These are phyloP conservation scores for Mylabris phalerata DNA, from an alignment of 1,140 invertebrate species.

Conservation along the genomic window DNA sequence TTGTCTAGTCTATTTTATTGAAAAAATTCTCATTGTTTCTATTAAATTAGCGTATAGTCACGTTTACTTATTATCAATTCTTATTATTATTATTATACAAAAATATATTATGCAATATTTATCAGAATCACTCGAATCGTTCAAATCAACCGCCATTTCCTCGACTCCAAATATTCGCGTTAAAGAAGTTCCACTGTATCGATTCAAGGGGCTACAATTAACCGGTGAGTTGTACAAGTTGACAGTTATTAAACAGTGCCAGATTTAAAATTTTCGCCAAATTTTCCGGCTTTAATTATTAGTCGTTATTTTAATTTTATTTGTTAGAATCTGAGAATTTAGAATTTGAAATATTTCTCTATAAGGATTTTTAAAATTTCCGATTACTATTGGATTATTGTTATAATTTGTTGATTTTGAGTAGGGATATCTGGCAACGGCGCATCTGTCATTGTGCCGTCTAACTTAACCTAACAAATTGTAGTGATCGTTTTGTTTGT, in stretches of 20 bases:
- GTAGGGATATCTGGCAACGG: not conserved
- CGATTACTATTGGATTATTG: too few species aligned
- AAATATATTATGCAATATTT: conserved; percentile 21
- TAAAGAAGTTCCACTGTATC: too few species aligned
- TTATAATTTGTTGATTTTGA: too few species aligned
- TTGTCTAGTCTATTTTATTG: conserved; percentile 30
- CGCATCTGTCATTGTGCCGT: not conserved
- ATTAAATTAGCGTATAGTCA: conserved; percentile 20
- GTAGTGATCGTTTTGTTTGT: not conserved
- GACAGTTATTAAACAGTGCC: too few species aligned
- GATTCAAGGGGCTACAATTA: too few species aligned
- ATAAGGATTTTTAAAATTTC: too few species aligned
- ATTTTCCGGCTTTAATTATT: too few species aligned
- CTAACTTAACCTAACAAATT: not conserved
- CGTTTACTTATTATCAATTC: conserved; percentile 20
- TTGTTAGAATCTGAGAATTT: too few species aligned
- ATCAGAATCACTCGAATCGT: not conserved
- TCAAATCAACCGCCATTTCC: not conserved
- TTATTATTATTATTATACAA: conserved; percentile 1
- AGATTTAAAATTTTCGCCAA: too few species aligned
- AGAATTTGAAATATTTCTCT: too few species aligned
- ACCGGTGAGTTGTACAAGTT: too few species aligned
- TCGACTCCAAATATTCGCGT: not conserved
- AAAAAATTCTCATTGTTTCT: conserved; percentile 31
- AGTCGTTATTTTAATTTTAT: too few species aligned